These are phyloP conservation scores for Blera fallax DNA, from an alignment of 2,888 invertebrate genomes.

Conservation along the genomic window DNA sequence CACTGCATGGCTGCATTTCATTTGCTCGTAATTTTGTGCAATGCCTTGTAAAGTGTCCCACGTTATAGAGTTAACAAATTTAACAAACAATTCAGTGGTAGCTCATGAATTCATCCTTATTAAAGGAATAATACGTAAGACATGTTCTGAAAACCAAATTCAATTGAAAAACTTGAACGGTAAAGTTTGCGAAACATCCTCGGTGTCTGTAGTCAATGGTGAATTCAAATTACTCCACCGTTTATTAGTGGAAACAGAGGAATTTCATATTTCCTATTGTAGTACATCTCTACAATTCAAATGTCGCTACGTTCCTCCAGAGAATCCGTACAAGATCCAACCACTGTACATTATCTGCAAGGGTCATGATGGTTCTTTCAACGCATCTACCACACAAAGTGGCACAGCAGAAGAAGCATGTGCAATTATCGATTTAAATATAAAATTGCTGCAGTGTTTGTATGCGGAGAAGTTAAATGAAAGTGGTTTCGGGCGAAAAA, in stretches of 20 bases:
- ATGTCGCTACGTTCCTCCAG: constrained; percentile 22
- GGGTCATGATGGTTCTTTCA: constrained; percentile 90
- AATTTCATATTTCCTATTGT: constrained; percentile 74
- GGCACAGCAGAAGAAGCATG: constrained; percentile 85
- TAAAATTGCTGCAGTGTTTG: constrained; percentile 91
- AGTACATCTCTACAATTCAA: constrained; percentile 63
- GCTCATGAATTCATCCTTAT: constrained; percentile 78
- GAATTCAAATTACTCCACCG: constrained; percentile 79
- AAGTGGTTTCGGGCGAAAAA: constrained; percentile 87
- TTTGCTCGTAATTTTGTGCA: constrained; percentile 40
- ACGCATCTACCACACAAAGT: constrained; percentile 82
- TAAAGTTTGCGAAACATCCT: constrained; percentile 1
- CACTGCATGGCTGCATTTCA: constrained; percentile 16
- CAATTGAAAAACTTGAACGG: constrained; percentile 71
- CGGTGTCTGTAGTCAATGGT: constrained; percentile 73
- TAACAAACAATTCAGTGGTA: constrained; percentile 76
- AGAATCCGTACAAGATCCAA: constrained; percentile 75
- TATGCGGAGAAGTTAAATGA: constrained; percentile 94
- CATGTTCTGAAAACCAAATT: constrained; percentile 73
- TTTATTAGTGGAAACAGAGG: constrained; percentile 64
- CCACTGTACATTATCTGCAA: constrained; percentile 93
- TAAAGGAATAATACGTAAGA: constrained; percentile 77
- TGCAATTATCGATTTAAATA: constrained; percentile 88
- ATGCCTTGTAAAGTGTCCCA: constrained; percentile 73
- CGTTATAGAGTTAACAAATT: constrained; percentile 76